Base-by-base conservation (phyloP, 2,113 vertebrate species). In the Gracilinanus agilis region DNA sequence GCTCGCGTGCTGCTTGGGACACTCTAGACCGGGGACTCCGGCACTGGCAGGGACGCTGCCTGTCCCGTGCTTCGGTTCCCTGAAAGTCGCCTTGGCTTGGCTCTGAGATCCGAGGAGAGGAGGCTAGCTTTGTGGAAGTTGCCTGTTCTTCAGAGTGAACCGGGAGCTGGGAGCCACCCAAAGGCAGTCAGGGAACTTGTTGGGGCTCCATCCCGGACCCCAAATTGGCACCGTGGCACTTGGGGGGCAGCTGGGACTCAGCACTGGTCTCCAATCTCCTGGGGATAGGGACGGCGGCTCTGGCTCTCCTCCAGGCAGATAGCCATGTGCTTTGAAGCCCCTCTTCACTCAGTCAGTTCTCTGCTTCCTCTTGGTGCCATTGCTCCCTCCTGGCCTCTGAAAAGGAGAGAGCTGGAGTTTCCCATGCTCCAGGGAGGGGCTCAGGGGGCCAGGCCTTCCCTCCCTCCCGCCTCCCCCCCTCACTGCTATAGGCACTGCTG, bases 51-150 rank as follows among this genome's bases (percentile, higher is more conserved):
- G 29, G 29, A 16, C 67, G 34, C 34, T 40, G 34, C 67, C 34
- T 75, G 29, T 34, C 12, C 1, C 12, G 29, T 29, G 2, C 27
- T 55, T 23, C 55, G 21, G 55, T 23, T 55, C 55, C 55, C 55
- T 55, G 0, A 55, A 23, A 83, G 67, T 40, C 34, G 7, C 16
- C 67, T 40, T 40, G 67, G 67, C n/a, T 83, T 21, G n/a, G 67
- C 67, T 83, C 29, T 0, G 67, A 16, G 67, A 6, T 8, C 67
- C 21, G 34, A 83, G 67, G 34, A 21, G n/a, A 40, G 5, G 5
- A 1, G 61, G 29, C 12, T 19, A 29, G 0, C 29, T 29, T n/a
- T 6, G 3, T n/a, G 16, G 1, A 5, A 12, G 61, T 29, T 1
- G 34, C 61, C 29, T n/a, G 29, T 34, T 67, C 58, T 12, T 0